Base-by-base conservation (phyloP, 2,888 invertebrate genomes). In the Sphaerophoria rueppellii region DNA sequence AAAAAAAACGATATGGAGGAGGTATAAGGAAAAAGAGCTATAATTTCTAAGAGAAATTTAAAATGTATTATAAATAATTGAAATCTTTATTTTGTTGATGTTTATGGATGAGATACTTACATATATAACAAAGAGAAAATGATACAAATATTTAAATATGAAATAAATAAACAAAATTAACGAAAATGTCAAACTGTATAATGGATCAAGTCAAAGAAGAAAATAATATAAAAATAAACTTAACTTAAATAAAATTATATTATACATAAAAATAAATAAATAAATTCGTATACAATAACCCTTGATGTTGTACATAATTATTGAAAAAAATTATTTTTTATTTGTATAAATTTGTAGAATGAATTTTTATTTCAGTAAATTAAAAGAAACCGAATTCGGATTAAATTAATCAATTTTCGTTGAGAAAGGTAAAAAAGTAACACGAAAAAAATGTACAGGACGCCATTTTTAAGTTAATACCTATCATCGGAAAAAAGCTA, bases 241-340 rank as follows among this genome's bases (percentile, higher is more conserved):
- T 14, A 80, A 76, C 87, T 75, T 78, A 76, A 87, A 74, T 74
- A 85, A 76, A 82, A 70, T 78, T 60, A 80, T 70, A 81, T 50
- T 70, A 81, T 50, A 86, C 67, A 86, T 77, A 63, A 54, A 87
- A 35, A 75, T 67, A 86, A 32, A 57, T 40, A 54, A 67, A 67
- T 34, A 46, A 61, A 63, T 48, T 40, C 54, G 54, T 67, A 67
- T 54, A 67, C 40, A 67, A 71, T 76, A 86, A 65, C 14, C 74
- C 88, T 90, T 89, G 89, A 89, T 91, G 91, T 91, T 90, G 89
- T 90, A 89, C 90, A 90, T 89, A 90, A 86, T 32, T 67, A 54
- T 54, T 54, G 82, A 86, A 86, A 81, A 81, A 88, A 88, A 86
- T 88, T 87, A 24, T 24, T 24, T 24, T 24, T 24, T 24, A 24